Evolutionary conservation across 1,140 invertebrate species (phyloP).

Genomic region (Orussus abietinus): DNA sequence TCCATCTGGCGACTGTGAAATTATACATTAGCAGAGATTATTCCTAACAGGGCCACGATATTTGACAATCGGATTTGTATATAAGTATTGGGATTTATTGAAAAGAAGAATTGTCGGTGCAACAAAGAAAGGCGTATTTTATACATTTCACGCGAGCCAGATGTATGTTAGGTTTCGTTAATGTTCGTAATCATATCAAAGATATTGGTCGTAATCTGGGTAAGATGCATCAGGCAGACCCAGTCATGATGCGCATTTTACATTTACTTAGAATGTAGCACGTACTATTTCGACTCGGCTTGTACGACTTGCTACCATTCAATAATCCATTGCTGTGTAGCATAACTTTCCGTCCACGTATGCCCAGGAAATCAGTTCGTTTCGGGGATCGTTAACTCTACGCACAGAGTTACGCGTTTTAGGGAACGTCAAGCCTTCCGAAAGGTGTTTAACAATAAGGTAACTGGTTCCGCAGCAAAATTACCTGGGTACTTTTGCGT

Average conservation of each 20-base stretch:
- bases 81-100: too few species aligned
- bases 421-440: too few species aligned
- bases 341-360: slow-evolving; percentile 26
- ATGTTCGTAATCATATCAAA: too few species aligned
- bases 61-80: too few species aligned
- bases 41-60: too few species aligned
- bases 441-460: background rate
- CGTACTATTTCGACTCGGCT: background rate
- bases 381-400: too few species aligned
- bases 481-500: slow-evolving; percentile 8
- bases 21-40: too few species aligned
- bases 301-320: background rate
- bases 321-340: slow-evolving; percentile 12
- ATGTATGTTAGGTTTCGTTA: background rate
- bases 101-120: background rate
- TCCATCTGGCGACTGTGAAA: too few species aligned
- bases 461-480: slow-evolving; percentile 4
- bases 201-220: background rate
- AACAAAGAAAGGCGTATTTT: background rate
- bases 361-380: slow-evolving; percentile 18
- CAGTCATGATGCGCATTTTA: background rate
- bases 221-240: background rate
- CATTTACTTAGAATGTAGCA: background rate
- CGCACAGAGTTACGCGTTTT: too few species aligned
- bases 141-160: background rate